These are phyloP conservation scores for Lithophane leautieri DNA, from an alignment of 2,888 invertebrate genomes.

Conservation along the genomic window DNA sequence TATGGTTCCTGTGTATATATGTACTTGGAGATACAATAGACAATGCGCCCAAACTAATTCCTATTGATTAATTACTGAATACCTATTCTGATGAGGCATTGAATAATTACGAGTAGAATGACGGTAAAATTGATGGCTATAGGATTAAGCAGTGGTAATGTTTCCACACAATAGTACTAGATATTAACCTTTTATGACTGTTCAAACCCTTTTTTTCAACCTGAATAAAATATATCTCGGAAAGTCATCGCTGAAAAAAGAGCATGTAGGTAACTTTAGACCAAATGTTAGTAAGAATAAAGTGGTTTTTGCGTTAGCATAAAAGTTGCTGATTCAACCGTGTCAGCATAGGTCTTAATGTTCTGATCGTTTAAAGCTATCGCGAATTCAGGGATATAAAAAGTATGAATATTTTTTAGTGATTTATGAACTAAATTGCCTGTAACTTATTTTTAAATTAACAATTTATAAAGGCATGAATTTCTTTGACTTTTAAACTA, in stretches of 20 bases:
- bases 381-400: conserved; percentile 26
- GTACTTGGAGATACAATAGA: conserved; percentile 12
- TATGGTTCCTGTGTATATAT: no score
- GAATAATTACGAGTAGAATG: background rate
- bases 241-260: conserved; percentile 29
- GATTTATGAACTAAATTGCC: conserved; percentile 27
- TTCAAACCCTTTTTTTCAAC: conserved; percentile 37
- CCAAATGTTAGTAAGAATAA: conserved; percentile 20
- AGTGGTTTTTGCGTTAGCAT: conserved; percentile 43
- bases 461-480: background rate
- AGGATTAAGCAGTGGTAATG: background rate
- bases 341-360: conserved; percentile 59
- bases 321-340: conserved; percentile 52
- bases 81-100: background rate
- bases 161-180: background rate
- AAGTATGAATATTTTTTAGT: conserved; percentile 26
- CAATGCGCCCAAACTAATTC: conserved; percentile 3
- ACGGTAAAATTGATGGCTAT: conserved; percentile 1
- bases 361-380: conserved; percentile 45
- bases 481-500: conserved; percentile 23
- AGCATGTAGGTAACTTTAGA: conserved; percentile 19
- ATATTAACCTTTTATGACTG: conserved; percentile 17
- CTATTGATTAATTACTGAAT: conserved; percentile 41
- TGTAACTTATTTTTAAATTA: background rate
- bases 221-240: conserved; percentile 30